A percentile compares a stretch with the other conserved stretches of the same genome.
Conservation (phyloP, 2,888 invertebrate genomes). For the Tachina fera region DNA sequence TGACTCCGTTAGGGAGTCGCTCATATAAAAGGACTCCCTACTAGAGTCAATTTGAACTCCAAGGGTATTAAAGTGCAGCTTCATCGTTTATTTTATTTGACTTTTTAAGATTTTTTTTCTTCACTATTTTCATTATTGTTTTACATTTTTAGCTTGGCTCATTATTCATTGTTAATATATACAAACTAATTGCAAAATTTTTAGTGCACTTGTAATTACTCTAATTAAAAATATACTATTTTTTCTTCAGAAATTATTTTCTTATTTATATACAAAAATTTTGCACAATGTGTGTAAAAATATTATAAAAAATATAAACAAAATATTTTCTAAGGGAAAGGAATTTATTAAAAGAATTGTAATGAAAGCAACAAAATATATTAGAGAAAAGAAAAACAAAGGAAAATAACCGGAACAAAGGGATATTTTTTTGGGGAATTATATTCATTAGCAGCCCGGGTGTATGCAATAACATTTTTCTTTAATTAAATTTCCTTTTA, state of each 20-base stretch:
- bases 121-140: background rate
- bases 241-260: background rate
- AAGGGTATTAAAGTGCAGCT: slow-evolving; percentile 84
- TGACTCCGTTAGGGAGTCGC: slow-evolving; percentile 99
- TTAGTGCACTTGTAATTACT: slow-evolving; percentile 55
- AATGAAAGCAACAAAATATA: slow-evolving; percentile 1
- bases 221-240: slow-evolving; percentile 33
- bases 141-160: slow-evolving; percentile 26
- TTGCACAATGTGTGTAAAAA: slow-evolving; percentile 13
- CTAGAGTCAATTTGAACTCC: slow-evolving; percentile 99
- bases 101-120: slow-evolving; percentile 8
- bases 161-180: slow-evolving; percentile 23
- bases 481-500: slow-evolving; percentile 22
- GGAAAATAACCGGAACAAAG: background rate
- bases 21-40: slow-evolving; percentile 96
- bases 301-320: background rate
- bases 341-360: slow-evolving; percentile 10
- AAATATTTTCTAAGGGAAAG: slow-evolving; percentile 10
- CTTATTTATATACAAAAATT: background rate
- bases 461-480: background rate
- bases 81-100: background rate
- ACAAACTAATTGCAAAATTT: slow-evolving; percentile 40
- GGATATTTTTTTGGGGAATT: slow-evolving; percentile 8
- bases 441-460: background rate
- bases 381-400: background rate